These are phyloP conservation scores for Monopis laevigella DNA, from an alignment of 2,888 invertebrate species.

Conservation along the genomic window DNA sequence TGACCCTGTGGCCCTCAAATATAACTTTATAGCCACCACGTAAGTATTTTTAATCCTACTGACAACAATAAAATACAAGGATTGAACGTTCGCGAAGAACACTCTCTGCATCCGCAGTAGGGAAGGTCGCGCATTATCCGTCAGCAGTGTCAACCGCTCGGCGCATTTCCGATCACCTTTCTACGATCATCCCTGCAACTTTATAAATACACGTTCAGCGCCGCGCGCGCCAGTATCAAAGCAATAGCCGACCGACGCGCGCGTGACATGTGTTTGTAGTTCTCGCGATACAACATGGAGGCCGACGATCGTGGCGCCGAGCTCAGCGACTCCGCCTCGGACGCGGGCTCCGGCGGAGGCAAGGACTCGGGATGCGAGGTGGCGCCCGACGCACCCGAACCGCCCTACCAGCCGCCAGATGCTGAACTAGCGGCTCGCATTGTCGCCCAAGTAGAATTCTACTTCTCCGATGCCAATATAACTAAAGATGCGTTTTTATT, in stretches of 20 bases:
- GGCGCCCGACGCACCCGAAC: conserved; percentile 63
- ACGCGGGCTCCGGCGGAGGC: conserved; percentile 70
- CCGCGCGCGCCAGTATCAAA: conserved; percentile 58
- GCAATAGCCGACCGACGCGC: conserved; percentile 43
- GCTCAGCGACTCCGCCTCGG: conserved; percentile 73
- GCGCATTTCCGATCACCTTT: too few species aligned
- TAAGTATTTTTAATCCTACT: too few species aligned
- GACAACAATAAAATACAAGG: too few species aligned
- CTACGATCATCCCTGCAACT: conserved; percentile 46
- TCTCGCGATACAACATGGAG: conserved; percentile 42
- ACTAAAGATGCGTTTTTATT: conserved; percentile 94
- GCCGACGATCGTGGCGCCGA: conserved; percentile 73
- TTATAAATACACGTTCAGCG: conserved; percentile 46
- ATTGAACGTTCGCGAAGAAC: too few species aligned
- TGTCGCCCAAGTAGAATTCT: conserved; percentile 90
- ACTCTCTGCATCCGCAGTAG: too few species aligned
- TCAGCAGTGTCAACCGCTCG: too few species aligned
- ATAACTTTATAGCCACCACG: too few species aligned
- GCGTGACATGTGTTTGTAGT: conserved; percentile 50
- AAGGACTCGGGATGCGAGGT: conserved; percentile 77
- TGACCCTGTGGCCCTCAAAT: too few species aligned
- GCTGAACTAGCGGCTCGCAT: conserved; percentile 83
- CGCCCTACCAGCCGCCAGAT: conserved; percentile 74
- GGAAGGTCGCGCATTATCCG: too few species aligned
- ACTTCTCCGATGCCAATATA: conserved; percentile 95